Conservation (phyloP, 2,113 vertebrate genomes). For the Callionymus lyra region DNA sequence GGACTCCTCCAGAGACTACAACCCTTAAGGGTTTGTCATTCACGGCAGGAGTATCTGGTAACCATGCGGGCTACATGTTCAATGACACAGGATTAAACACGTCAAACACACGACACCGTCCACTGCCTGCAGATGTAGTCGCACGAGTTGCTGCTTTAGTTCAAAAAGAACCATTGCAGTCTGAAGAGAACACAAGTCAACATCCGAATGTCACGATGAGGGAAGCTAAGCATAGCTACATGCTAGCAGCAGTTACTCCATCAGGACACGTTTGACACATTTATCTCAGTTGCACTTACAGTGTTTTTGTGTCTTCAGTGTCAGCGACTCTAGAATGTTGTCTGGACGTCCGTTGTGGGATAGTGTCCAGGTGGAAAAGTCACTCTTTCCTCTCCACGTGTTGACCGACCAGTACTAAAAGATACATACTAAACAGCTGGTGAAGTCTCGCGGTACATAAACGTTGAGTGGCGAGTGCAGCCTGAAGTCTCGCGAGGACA, state of each 20-base stretch:
- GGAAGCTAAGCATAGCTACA: conserved; percentile 7
- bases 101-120: background rate
- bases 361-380: conserved; percentile 35
- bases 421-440: conserved; percentile 65
- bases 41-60: no score
- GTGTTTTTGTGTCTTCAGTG: conserved; percentile 36
- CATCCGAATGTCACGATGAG: conserved; percentile 17
- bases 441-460: conserved; percentile 60
- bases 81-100: conserved; percentile 38
- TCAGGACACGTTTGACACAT: background rate
- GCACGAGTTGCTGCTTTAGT: no score
- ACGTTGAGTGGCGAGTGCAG: no score
- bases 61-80: conserved; percentile 24
- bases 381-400: conserved; percentile 68
- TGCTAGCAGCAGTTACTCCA: conserved; percentile 2
- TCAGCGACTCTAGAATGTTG: conserved; percentile 43
- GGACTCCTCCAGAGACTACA: no score
- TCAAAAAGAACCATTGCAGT: no score
- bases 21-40: no score
- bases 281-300: conserved; percentile 47
- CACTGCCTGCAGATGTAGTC: background rate
- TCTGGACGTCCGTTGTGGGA: conserved; percentile 10
- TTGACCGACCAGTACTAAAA: conserved; percentile 55
- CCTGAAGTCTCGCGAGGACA: conserved; percentile 23
- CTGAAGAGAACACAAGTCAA: background rate